Evolutionary conservation across 2,888 invertebrate genomes (phyloP).

Genomic region (Anodontia alba): DNA sequence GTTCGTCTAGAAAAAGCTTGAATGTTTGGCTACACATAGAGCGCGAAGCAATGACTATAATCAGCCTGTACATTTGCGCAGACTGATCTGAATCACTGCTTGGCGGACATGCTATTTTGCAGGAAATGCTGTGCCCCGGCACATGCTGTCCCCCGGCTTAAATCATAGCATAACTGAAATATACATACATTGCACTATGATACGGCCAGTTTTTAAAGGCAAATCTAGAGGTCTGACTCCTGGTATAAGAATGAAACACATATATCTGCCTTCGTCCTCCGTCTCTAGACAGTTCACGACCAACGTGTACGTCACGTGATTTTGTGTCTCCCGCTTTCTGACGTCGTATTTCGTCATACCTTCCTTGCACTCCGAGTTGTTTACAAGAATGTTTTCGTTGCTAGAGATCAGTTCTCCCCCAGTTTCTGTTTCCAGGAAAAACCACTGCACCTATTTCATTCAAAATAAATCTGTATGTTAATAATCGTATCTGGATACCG

Average conservation of each 20-base stretch:
- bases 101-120: no score
- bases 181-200: constrained; percentile 69
- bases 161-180: no score
- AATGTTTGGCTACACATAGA: no score
- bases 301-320: constrained; percentile 68
- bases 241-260: constrained; percentile 67
- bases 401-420: constrained; percentile 40
- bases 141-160: no score
- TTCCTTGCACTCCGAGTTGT: constrained; percentile 42
- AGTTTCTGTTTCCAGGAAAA: background rate
- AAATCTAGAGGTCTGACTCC: constrained; percentile 45
- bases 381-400: constrained; percentile 41
- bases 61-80: no score
- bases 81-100: no score
- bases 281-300: constrained; percentile 68
- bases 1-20: no score
- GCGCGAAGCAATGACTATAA: no score
- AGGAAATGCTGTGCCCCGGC: no score
- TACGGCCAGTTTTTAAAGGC: constrained; percentile 61
- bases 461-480: no score
- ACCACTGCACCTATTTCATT: constrained; percentile 60
- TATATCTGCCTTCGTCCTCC: constrained; percentile 74
- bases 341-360: constrained; percentile 64
- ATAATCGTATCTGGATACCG: no score
- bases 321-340: constrained; percentile 39